A percentile compares a stretch with the other conserved stretches of the same genome.
These are phyloP conservation scores for Oxyura jamaicensis DNA, from an alignment of 2,113 vertebrate species.

Conservation along the genomic window DNA sequence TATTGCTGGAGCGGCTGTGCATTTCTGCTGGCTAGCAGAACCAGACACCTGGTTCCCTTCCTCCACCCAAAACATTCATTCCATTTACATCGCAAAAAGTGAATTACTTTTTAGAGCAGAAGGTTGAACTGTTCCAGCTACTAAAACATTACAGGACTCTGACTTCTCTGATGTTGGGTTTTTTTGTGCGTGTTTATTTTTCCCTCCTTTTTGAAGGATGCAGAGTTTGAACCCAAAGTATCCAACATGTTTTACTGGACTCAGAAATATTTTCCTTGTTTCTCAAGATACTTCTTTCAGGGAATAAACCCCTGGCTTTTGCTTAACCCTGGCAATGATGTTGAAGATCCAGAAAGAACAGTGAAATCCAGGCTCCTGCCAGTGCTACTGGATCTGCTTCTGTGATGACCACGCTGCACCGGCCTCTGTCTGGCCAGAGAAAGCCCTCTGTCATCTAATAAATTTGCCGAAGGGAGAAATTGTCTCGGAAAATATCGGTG, in stretches of 20 bases:
- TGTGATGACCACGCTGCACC: rapidly evolving
- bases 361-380: too few species aligned
- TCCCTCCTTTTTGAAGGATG: background rate
- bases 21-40: background rate
- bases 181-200: background rate
- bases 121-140: background rate
- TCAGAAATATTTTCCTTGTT: background rate
- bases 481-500: background rate
- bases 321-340: background rate
- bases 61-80: background rate
- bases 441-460: background rate
- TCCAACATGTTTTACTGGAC: background rate
- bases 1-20: rapidly evolving
- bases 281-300: background rate
- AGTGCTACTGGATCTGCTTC: background rate
- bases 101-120: background rate
- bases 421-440: too few species aligned
- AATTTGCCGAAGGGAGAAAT: background rate
- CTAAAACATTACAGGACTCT: too few species aligned
- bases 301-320: rapidly evolving
- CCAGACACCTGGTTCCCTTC: background rate
- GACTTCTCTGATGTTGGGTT: background rate
- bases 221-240: background rate
- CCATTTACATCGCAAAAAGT: background rate
- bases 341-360: background rate